These are phyloP conservation scores for Stegostoma tigrinum DNA, from an alignment of 2,113 vertebrate species.

Conservation along the genomic window DNA sequence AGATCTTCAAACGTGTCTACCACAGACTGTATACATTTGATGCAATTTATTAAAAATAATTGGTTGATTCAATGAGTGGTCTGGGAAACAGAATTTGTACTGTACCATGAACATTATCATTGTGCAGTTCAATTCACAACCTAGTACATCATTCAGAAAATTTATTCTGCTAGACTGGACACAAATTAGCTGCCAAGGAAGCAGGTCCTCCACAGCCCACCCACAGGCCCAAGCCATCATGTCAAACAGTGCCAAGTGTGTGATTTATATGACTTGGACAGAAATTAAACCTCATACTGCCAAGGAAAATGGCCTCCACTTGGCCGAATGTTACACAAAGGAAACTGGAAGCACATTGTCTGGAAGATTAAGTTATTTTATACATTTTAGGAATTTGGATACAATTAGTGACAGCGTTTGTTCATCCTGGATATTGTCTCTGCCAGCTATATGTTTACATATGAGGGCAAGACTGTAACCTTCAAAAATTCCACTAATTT, in stretches of 20 bases:
- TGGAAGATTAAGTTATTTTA: constrained; percentile 38
- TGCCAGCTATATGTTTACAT: constrained; percentile 31
- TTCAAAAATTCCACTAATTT: constrained; percentile 11
- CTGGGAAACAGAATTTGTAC: background rate
- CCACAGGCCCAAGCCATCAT: constrained; percentile 23
- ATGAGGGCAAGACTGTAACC: background rate
- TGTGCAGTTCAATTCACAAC: background rate
- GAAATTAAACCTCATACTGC: constrained; percentile 38
- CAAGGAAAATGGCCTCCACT: background rate
- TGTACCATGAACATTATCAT: background rate
- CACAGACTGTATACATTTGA: background rate
- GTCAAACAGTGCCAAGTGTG: constrained; percentile 37
- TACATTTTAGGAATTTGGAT: constrained; percentile 36
- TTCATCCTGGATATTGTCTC: constrained; percentile 37
- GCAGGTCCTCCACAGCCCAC: constrained; percentile 44
- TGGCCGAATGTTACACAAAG: constrained; percentile 18
- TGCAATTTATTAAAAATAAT: background rate
- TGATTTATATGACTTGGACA: constrained; percentile 41
- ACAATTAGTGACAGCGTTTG: constrained; percentile 1
- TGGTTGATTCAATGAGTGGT: background rate
- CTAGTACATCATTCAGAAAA: constrained; percentile 38
- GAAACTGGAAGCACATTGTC: constrained; percentile 35
- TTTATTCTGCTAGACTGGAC: constrained; percentile 17
- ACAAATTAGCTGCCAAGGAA: constrained; percentile 42
- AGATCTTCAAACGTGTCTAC: constrained; percentile 11